Percentiles rank a stretch among this genome's conserved stretches.
Conservation (phyloP, 92 coral and sea anemone species). For the Blastomussa wellsi region DNA sequence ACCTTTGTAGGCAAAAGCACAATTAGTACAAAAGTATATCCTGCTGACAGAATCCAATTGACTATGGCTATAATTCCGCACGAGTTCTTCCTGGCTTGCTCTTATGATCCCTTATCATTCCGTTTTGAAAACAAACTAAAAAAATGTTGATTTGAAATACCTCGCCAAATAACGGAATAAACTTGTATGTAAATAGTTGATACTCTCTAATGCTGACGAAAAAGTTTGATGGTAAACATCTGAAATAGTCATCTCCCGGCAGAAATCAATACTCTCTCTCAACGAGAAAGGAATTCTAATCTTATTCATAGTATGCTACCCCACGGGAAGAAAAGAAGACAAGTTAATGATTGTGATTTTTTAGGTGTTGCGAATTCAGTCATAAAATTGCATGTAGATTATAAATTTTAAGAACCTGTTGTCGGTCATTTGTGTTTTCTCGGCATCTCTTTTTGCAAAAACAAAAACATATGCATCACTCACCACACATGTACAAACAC, state of each 20-base stretch:
- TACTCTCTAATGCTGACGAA: neutral
- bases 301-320: neutral
- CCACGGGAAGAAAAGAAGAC: neutral
- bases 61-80: too few species aligned
- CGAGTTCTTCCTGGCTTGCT: too few species aligned
- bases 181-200: neutral
- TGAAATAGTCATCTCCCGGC: neutral
- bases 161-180: neutral
- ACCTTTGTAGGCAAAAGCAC: too few species aligned
- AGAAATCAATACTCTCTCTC: neutral
- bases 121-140: neutral
- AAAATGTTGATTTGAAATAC: neutral
- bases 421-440: neutral
- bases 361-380: neutral
- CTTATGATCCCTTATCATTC: too few species aligned
- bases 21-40: neutral
- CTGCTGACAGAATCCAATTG: neutral
- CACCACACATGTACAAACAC: too few species aligned
- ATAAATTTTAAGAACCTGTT: neutral
- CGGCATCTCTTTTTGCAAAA: neutral
- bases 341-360: neutral
- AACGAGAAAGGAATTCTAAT: neutral
- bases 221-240: neutral
- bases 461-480: too few species aligned
- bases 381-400: too few species aligned